These are phyloP conservation scores for Mico argentatus DNA, from an alignment of 2,797 vertebrate genomes.

Conservation along the genomic window DNA sequence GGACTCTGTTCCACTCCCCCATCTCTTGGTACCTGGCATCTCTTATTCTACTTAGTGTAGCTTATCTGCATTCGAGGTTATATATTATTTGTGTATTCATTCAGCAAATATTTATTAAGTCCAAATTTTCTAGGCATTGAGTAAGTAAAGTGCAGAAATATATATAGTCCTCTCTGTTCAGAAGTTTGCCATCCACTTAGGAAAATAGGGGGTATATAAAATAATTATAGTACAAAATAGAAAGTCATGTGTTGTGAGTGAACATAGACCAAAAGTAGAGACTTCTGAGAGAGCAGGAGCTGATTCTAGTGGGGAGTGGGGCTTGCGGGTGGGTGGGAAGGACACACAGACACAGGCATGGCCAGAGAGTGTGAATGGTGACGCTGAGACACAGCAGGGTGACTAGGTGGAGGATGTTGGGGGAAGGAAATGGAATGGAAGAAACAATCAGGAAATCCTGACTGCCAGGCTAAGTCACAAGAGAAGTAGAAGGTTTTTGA, in stretches of 20 bases:
- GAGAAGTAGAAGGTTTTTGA: not conserved
- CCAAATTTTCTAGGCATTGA: not conserved
- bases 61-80: not conserved
- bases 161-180: not conserved
- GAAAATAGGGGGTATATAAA: not conserved
- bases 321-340: not conserved
- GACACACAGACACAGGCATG: rapidly evolving
- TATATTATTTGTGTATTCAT: not conserved
- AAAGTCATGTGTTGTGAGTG: not conserved
- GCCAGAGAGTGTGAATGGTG: not conserved
- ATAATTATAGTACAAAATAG: not conserved
- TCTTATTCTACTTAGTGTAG: not conserved
- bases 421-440: not conserved
- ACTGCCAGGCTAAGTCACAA: not conserved
- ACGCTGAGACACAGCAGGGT: not conserved
- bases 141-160: not conserved
- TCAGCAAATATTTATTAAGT: not conserved
- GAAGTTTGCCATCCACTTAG: not conserved
- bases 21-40: not conserved
- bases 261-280: not conserved
- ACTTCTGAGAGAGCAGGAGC: not conserved
- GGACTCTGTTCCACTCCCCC: not conserved
- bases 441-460: not conserved
- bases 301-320: not conserved
- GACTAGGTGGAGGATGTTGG: not conserved